Conservation (phyloP, 2,888 invertebrate genomes). For the Metalampra italica region DNA sequence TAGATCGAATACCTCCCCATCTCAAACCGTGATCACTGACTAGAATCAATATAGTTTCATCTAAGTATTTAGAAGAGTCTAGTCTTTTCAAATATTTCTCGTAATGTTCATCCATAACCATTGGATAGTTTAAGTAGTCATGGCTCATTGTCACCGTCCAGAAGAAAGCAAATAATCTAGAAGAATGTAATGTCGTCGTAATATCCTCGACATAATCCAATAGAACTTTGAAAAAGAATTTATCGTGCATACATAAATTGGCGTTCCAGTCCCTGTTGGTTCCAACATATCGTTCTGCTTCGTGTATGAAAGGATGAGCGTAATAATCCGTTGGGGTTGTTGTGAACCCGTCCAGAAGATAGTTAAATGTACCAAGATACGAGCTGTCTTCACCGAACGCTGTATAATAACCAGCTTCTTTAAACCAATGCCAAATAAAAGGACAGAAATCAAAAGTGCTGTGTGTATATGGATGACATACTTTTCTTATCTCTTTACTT, state of each 20-base stretch:
- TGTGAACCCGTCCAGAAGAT: slow-evolving; percentile 57
- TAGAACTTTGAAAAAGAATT: slow-evolving; percentile 80
- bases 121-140: slow-evolving; percentile 85
- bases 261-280: slow-evolving; percentile 81
- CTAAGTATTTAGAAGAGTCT: slow-evolving; percentile 61
- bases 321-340: slow-evolving; percentile 88
- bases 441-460: slow-evolving; percentile 84
- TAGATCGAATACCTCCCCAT: slow-evolving; percentile 86
- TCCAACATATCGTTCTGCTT: slow-evolving; percentile 78
- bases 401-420: slow-evolving; percentile 82
- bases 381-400: slow-evolving; percentile 88
- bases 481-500: slow-evolving; percentile 74
- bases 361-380: slow-evolving; percentile 12
- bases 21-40: slow-evolving; percentile 92
- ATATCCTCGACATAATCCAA: slow-evolving; percentile 82
- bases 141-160: slow-evolving; percentile 89
- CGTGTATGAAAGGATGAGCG: slow-evolving; percentile 82
- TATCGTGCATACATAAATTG: slow-evolving; percentile 81
- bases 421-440: slow-evolving; percentile 88
- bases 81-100: slow-evolving; percentile 70
- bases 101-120: slow-evolving; percentile 81
- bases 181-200: slow-evolving; percentile 44
- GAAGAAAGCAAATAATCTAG: slow-evolving; percentile 82
- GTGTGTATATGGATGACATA: slow-evolving; percentile 75
- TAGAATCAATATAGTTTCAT: slow-evolving; percentile 81